phyloP scores from a whole-genome alignment of 1,140 invertebrate species.

The Bombus ignitus region DNA sequence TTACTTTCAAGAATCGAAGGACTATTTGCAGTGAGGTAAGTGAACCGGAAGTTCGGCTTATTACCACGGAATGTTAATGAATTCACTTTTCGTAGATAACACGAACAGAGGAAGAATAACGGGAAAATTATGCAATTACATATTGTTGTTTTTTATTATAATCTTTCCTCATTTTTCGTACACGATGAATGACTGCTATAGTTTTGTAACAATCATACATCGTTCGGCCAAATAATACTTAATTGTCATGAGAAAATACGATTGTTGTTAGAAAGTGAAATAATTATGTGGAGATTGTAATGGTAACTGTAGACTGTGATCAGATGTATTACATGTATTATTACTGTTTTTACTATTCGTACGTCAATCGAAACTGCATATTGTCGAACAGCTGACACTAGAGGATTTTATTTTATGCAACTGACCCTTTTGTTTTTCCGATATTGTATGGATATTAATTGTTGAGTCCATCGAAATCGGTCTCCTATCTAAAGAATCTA shows the following conservation, averaged over 20 bases:
- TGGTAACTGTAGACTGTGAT: background rate
- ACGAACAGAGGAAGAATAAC: background rate
- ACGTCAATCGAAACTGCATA: background rate
- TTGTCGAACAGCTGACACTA: background rate
- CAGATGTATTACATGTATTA: too few relatives aligned
- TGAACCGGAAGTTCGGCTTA: background rate
- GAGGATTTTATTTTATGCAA: too few relatives aligned
- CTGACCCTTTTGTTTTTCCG: too few relatives aligned
- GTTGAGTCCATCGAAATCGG: too few relatives aligned
- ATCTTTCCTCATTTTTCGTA: background rate
- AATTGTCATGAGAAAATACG: background rate
- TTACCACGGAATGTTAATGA: background rate
- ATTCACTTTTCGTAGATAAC: background rate
- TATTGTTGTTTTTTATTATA: background rate
- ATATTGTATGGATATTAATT: too few relatives aligned
- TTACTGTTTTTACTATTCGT: background rate
- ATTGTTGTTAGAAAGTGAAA: background rate
- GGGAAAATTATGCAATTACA: background rate
- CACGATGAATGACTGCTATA: background rate
- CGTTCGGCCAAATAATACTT: background rate
- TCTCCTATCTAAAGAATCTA: background rate
- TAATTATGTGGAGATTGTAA: background rate
- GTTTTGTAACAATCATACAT: background rate
- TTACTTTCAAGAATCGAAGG: background rate
- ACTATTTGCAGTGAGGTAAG: conserved; percentile 12